Base-by-base conservation (phyloP, 1,140 invertebrate genomes). In the Latrodectus geometricus region DNA sequence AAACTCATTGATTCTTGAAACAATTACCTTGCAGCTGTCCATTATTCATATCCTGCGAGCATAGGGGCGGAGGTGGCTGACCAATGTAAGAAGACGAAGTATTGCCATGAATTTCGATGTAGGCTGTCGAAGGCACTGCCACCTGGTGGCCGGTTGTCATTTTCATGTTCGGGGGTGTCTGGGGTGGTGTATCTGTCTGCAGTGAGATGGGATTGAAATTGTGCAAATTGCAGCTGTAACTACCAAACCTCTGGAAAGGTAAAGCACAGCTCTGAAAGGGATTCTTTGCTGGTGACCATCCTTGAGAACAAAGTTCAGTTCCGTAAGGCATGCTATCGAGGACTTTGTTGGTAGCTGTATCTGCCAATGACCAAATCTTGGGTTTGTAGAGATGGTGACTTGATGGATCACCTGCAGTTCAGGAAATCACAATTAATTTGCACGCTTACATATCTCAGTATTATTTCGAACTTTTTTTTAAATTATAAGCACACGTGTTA, bases 291-390 rank as follows among this genome's bases (percentile, higher is more conserved):
- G 74, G 74, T 61, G 76, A 49, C 72, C 86, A 78, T 83, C 48
- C 87, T 75, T 75, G 82, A 66, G 77, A 79, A 74, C 21, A 73
- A 66, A 54, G 79, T 68, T 79, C 11, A 48, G n/a, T 21, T 49
- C 23, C 35, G 54, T 50, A 61, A 35, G 74, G 80, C 0, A 73
- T 9, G 1, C 56, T 65, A 12, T 75, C 72, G 4, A 76, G 70
- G 17, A 17, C 73, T 91, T 98, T 98, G 91, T 96, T 98, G n/a
- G 97, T 97, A 20, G 97, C 97, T 52, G 97, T 98, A 91, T 98
- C 97, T 49, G 97, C 97, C 88, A 99, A 91, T 9, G 97, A 98
- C 97, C 97, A 99, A 89, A 99, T 99, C 92, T 98, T 97, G 23
- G 97, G 97, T 91, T 98, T 98, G 78, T 87, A 86, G 69, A 96